A percentile compares a stretch with the other conserved stretches of the same genome.
These are phyloP conservation scores for Marasmarcha lunaedactyla DNA, from an alignment of 2,888 invertebrate genomes.

Conservation along the genomic window DNA sequence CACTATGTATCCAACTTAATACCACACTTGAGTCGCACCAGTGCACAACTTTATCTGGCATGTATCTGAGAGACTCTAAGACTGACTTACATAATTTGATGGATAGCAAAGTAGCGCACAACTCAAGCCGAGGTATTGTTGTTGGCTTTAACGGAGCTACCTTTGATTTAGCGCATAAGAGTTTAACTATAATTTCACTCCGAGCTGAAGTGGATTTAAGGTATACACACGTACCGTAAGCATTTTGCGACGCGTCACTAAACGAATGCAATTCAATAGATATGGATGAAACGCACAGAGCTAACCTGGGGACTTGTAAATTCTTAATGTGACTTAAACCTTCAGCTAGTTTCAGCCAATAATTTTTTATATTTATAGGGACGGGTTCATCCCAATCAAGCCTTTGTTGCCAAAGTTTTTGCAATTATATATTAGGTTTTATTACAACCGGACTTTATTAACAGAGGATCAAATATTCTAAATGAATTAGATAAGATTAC, in stretches of 20 bases:
- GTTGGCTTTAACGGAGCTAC: constrained; percentile 20
- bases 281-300: constrained; percentile 13
- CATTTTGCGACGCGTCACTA: too few species aligned
- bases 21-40: constrained; percentile 17
- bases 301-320: constrained; percentile 16
- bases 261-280: constrained; percentile 19
- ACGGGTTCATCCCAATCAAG: constrained; percentile 20
- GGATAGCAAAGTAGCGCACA: constrained; percentile 18
- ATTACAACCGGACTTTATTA: constrained; percentile 8
- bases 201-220: too few species aligned
- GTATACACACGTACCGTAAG: too few species aligned
- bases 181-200: constrained; percentile 9
- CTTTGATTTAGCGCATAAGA: constrained; percentile 21
- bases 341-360: constrained; percentile 15
- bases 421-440: constrained; percentile 14
- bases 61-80: constrained; percentile 7
- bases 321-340: constrained; percentile 7
- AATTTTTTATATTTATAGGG: constrained; percentile 9
- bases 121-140: constrained; percentile 22
- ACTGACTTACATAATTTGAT: constrained; percentile 13
- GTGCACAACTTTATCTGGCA: constrained; percentile 5
- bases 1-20: constrained; percentile 6
- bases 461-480: constrained; percentile 12
- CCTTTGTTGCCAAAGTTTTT: constrained; percentile 15
- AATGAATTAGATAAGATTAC: constrained; percentile 9